Conservation (phyloP, 2,797 vertebrate species). For the Pantherophis alleghaniensis region DNA sequence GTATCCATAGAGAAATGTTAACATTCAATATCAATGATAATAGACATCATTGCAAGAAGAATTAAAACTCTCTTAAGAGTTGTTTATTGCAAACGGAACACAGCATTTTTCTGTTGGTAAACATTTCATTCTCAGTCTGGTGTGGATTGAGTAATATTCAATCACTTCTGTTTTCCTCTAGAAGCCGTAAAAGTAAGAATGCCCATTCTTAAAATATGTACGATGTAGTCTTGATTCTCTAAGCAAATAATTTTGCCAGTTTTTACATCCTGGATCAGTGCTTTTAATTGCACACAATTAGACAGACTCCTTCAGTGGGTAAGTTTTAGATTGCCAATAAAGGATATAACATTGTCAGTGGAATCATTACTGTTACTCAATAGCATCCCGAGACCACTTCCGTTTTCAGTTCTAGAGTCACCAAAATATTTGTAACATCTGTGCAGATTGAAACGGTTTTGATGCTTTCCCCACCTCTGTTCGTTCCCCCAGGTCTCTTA, state of each 20-base stretch:
- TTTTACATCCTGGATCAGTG: not conserved
- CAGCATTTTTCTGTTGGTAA: conserved; percentile 6
- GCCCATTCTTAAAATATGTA: conserved; percentile 39
- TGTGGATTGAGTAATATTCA: conserved; percentile 33
- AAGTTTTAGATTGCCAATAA: not conserved
- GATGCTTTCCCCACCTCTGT: not conserved
- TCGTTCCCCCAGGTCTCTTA: not conserved
- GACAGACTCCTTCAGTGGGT: not conserved
- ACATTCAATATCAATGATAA: not conserved
- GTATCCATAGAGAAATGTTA: not conserved
- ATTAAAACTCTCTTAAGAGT: not conserved
- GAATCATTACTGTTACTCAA: not conserved
- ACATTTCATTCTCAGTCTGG: conserved; percentile 18
- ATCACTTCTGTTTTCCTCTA: conserved; percentile 17
- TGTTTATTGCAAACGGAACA: not conserved
- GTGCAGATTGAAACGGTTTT: not conserved
- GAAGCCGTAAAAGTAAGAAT: conserved; percentile 31
- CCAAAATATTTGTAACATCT: not conserved
- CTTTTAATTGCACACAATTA: not conserved
- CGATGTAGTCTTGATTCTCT: not conserved
- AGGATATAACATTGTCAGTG: not conserved
- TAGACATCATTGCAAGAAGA: not conserved
- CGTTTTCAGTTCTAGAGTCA: not conserved
- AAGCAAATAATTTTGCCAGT: not conserved
- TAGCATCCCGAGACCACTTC: not conserved